These are phyloP conservation scores for Graptemys geographica DNA, from an alignment of 2,797 vertebrate species.

Conservation along the genomic window DNA sequence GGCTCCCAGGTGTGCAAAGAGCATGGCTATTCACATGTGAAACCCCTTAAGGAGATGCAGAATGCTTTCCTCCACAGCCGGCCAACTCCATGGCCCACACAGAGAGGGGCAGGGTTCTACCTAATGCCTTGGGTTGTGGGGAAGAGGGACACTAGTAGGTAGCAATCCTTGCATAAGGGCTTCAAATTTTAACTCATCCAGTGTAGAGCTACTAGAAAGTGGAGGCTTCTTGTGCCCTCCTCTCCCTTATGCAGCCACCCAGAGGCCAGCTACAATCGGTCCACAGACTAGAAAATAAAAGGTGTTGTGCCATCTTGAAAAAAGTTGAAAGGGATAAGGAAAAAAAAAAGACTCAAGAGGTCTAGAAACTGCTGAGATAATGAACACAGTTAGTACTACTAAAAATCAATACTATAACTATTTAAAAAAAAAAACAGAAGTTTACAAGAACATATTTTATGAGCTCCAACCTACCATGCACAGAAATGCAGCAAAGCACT, in stretches of 20 bases:
- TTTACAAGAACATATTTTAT: not conserved
- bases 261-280: accelerated
- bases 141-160: too few relatives aligned
- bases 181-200: not conserved
- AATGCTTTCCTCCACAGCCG: not conserved
- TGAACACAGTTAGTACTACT: not conserved
- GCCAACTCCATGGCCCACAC: accelerated
- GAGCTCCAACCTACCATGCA: not conserved
- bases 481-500: not conserved
- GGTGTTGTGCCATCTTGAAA: not conserved
- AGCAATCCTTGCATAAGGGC: not conserved
- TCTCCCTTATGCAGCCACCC: not conserved
- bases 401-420: not conserved
- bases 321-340: not conserved
- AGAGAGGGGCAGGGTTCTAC: not conserved
- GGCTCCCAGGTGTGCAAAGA: not conserved
- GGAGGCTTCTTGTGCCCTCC: not conserved
- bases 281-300: not conserved
- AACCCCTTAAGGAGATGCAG: not conserved
- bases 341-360: not conserved
- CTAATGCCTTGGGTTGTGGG: not conserved
- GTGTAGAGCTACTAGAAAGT: not conserved
- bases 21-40: not conserved
- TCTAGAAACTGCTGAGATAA: not conserved
- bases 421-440: not conserved